Conservation (phyloP, 2,797 vertebrate species). For the Tarsius wallacei region DNA sequence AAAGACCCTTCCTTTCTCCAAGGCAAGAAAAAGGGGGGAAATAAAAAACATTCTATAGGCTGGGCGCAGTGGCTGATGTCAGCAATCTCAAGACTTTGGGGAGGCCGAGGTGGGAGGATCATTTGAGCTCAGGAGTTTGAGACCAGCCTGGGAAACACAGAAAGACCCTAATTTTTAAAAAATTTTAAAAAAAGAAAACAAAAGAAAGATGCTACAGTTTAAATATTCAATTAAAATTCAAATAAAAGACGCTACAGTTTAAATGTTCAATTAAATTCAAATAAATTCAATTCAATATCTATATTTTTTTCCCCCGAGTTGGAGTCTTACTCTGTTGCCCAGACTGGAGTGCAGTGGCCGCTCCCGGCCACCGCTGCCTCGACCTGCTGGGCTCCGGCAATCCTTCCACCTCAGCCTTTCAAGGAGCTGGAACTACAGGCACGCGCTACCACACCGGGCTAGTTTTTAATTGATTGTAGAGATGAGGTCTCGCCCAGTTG, state of each 20-base stretch:
- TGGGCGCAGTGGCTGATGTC: rapidly evolving
- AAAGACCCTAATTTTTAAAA: neutral
- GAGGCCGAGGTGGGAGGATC: neutral
- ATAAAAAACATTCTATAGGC: neutral
- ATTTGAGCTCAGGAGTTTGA: neutral
- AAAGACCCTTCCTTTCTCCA: no score
- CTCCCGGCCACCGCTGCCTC: no score
- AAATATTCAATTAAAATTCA: neutral
- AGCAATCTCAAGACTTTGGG: neutral
- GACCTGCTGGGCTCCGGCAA: neutral
- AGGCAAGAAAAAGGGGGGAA: no score
- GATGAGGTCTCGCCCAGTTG: no score
- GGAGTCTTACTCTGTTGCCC: neutral
- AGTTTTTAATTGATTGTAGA: no score
- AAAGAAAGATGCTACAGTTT: conserved; percentile 37
- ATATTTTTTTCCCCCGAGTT: no score
- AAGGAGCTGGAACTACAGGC: no score
- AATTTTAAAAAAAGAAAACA: neutral
- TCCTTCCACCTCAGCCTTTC: neutral
- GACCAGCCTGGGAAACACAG: neutral
- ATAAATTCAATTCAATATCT: no score
- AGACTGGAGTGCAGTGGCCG: neutral
- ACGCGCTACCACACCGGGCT: no score
- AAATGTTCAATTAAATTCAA: no score
- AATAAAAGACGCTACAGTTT: no score